Evolutionary conservation across 2,113 vertebrate species (phyloP), one percentile per base, ranked within the genome.

Genomic region (Myrmophylax atrothorax): DNA sequence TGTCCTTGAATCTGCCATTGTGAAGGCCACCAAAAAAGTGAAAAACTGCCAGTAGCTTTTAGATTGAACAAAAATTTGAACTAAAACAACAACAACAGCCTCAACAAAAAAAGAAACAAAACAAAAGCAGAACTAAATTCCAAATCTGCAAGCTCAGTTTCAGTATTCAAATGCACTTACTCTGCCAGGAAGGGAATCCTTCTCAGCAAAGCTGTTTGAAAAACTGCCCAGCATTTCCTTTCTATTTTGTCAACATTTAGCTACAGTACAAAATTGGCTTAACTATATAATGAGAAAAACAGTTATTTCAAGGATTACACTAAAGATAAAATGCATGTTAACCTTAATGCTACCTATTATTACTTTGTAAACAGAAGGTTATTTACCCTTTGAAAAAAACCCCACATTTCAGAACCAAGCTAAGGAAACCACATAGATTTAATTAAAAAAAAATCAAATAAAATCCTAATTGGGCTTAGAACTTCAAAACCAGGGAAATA

Each of bases 71-170:
- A 76, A 83, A 40, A 12, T 40, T 40, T 19, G 40, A 62, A 13
- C 24, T 35, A 53, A 68, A 53, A 63, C 12, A 20, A 20, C 12
- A 20, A 20, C 4, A 38, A 78, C 35, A 38, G 37, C 2, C 25
- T 18, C 37, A 74, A 67, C 3, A 52, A 37, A 52, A 31, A 59
- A 68, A 35, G 6, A 83, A 74, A 67, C 12, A 40, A 89, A 76
- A 87, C 42, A 72, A 94, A 92, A 85, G 62, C 63, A 88, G 90
- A 94, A 94, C n/a, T 81, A 70, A 93, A 89, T 67, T 49, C 29
- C 38, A 63, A 74, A 81, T 49, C 42, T 78, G 42, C 14, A 89
- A 63, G 55, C 26, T 66, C 56, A 60, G 76, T 92, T 94, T 86
- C 62, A 72, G 40, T 73, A 86, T 75, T 79, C 49, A 95, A 90